Conservation (phyloP, 2,888 invertebrate species). For the Halictus quadricinctus region DNA sequence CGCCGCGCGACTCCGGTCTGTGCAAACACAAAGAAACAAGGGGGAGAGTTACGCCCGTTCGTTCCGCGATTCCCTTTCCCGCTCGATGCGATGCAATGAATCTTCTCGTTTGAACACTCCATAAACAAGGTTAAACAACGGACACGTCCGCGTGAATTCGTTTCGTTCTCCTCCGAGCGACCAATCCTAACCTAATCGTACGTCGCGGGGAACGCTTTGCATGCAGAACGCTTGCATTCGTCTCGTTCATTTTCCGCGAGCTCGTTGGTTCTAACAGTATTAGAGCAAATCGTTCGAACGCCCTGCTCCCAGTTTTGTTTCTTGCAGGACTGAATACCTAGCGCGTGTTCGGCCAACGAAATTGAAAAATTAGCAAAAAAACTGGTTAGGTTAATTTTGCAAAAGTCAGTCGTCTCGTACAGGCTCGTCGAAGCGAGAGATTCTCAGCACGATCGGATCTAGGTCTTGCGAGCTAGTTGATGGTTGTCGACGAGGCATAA, state of each 20-base stretch:
- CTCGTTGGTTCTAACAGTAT: not conserved
- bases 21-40: slow-evolving; percentile 49
- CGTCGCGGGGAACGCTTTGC: not conserved
- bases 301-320: too few species aligned
- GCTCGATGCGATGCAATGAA: not conserved
- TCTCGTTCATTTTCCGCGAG: not conserved
- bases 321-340: not conserved
- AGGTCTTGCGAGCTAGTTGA: not conserved
- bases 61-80: not conserved
- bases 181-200: not conserved
- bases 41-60: slow-evolving; percentile 44
- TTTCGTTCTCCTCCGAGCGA: not conserved
- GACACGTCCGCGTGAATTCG: not conserved
- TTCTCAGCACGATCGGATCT: not conserved
- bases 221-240: not conserved
- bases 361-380: not conserved
- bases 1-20: slow-evolving; percentile 19
- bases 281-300: not conserved
- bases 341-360: not conserved
- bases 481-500: slow-evolving; percentile 4
- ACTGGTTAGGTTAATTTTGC: not conserved
- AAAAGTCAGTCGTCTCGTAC: not conserved
- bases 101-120: not conserved
- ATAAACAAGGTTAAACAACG: not conserved
- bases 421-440: not conserved